Evolutionary conservation across 2,113 vertebrate genomes (phyloP).

Genomic region (Peromyscus leucopus): DNA sequence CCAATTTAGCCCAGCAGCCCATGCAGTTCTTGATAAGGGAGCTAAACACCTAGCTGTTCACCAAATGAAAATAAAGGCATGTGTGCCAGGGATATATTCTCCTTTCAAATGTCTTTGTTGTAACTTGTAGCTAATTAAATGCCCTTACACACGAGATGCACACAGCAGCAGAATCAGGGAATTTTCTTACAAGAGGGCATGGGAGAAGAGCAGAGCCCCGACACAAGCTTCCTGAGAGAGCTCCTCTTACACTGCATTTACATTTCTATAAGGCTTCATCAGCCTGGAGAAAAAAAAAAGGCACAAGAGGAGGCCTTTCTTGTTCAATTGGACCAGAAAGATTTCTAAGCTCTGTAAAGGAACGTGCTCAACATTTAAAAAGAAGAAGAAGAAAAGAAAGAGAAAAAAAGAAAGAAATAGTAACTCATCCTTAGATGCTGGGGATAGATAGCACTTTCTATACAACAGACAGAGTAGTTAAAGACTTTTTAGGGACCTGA

Average conservation of each 20-base stretch:
- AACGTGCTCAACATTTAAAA: conserved; percentile 84
- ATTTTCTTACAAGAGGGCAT: conserved; percentile 82
- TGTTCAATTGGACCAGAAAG: conserved; percentile 87
- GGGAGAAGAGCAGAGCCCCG: conserved; percentile 66
- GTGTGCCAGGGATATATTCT: conserved; percentile 75
- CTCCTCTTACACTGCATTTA: conserved; percentile 86
- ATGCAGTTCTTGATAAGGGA: conserved; percentile 87
- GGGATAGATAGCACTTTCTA: conserved; percentile 75
- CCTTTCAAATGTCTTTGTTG: conserved; percentile 81
- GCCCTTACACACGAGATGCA: conserved; percentile 57
- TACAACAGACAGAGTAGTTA: not conserved
- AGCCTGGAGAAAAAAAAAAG: conserved; percentile 83
- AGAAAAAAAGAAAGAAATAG: conserved; percentile 50
- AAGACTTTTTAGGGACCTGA: conserved; percentile 11
- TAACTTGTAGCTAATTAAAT: conserved; percentile 86
- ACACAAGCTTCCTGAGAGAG: conserved; percentile 73
- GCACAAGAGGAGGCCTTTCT: conserved; percentile 87
- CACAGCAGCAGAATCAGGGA: conserved; percentile 67
- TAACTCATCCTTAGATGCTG: not conserved
- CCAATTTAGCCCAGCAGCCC: conserved; percentile 85
- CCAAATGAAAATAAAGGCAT: conserved; percentile 85
- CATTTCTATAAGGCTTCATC: conserved; percentile 89
- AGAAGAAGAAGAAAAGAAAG: not conserved
- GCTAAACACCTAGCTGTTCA: conserved; percentile 83
- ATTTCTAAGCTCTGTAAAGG: conserved; percentile 86